Evolutionary conservation across 2,888 invertebrate genomes (phyloP), one percentile per base, ranked within the genome.

Genomic region (Agrochola lota): DNA sequence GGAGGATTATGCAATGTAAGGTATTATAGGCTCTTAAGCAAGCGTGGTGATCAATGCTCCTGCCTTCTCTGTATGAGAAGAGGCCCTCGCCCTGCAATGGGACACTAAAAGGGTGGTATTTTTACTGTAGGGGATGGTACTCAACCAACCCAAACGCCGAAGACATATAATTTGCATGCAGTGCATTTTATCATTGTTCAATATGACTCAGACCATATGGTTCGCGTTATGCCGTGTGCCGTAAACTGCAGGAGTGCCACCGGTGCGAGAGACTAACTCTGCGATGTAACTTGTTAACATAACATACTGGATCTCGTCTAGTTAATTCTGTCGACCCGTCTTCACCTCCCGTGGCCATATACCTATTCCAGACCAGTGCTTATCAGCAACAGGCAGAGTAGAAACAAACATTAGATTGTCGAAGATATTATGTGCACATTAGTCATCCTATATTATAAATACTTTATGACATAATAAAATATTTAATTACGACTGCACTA

Each of bases 181-280:
- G 62, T 71, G 26, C 62, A 78, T 77, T 70, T n/a, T 26, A 63
- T 78, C 55, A 71, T 63, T 55, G 55, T 63, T 72, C 55, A 55
- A 63, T 63, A 68, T 78, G 73, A 78, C 11, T 80, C 80, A 63
- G 62, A 63, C 30, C 17, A 30, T 17, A 9, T 62, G 52, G 43
- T 12, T 80, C 46, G 46, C 23, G 30, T 71, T 35, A 46, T 35
- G 8, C n/a, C 23, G 26, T 9, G 26, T 77, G 57, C 40, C 40
- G 20, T 70, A 70, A 30, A 52, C 30, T 70, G 59, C 30, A 62
- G 52, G n/a, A 52, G 49, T 35, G 59, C 30, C 49, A 35, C 43
- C 4, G 30, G 4, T 30, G 52, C 11, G 80, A 52, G 11, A 40
- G 8, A 52, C 40, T 30, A 12, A 0, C 57, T 30, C 23, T 52